A percentile compares a stretch with the other conserved stretches of the same genome.
These are phyloP conservation scores for Callinectes sapidus DNA, from an alignment of 2,888 invertebrate genomes.

Conservation along the genomic window DNA sequence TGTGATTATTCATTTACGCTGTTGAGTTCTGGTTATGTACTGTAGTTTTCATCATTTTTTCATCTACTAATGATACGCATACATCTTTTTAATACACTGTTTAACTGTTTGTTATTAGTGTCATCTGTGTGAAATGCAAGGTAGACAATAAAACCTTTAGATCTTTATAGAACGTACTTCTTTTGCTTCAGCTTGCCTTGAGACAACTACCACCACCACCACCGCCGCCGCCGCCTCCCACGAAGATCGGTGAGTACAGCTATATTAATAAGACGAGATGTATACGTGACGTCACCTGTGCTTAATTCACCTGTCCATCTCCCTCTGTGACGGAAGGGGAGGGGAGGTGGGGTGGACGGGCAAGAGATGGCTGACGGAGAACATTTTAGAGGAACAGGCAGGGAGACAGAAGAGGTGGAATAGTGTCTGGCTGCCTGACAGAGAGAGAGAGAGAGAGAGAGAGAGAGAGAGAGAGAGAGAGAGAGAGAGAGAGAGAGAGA, in stretches of 20 bases:
- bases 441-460: not conserved
- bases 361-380: too few relatives aligned
- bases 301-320: constrained; percentile 1
- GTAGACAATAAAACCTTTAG: not conserved
- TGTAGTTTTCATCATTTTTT: too few relatives aligned
- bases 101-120: not conserved
- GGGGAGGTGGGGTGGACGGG: not conserved
- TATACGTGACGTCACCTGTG: not conserved
- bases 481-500: constrained; percentile 31
- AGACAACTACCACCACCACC: constrained; percentile 24
- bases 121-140: not conserved
- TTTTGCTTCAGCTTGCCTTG: not conserved
- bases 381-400: not conserved
- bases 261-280: not conserved
- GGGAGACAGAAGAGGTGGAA: not conserved
- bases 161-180: not conserved
- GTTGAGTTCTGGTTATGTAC: too few relatives aligned
- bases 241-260: constrained; percentile 4
- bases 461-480: constrained; percentile 23
- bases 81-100: not conserved
- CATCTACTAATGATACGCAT: not conserved
- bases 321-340: not conserved
- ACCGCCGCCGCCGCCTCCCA: not conserved
- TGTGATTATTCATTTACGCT: too few relatives aligned
- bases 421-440: too few relatives aligned